Percentiles rank a stretch among this genome's conserved stretches.
phyloP scores from a whole-genome alignment of 2,113 vertebrate species.

The Oryzias curvinotus region DNA sequence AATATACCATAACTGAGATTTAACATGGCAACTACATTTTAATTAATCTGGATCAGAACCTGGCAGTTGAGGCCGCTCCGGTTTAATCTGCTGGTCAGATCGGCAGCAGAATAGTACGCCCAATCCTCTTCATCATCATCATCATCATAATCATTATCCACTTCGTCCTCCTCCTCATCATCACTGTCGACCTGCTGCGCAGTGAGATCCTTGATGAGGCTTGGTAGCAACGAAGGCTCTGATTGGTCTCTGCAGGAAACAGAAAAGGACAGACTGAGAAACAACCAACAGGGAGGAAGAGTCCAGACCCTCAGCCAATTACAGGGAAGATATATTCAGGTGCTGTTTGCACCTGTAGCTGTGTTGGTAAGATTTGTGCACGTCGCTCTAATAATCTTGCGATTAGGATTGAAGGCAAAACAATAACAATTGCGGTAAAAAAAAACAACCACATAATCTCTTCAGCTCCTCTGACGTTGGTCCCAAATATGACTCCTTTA shows the following conservation, averaged over 20 bases:
- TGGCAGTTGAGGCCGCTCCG: slow-evolving; percentile 15
- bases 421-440: too few species aligned
- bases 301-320: neutral
- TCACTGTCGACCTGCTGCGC: neutral
- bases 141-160: neutral
- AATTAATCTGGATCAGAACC: slow-evolving; percentile 17
- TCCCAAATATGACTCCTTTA: too few species aligned
- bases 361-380: too few species aligned
- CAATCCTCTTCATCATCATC: slow-evolving; percentile 37
- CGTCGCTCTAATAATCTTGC: too few species aligned
- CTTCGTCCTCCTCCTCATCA: slow-evolving; percentile 15
- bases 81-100: slow-evolving; percentile 50
- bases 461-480: too few species aligned
- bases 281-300: neutral
- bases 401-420: too few species aligned
- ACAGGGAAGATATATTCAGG: neutral
- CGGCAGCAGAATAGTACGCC: slow-evolving; percentile 41
- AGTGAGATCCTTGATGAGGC: slow-evolving; percentile 10
- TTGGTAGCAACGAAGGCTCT: neutral
- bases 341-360: neutral
- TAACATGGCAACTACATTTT: neutral
- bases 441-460: too few species aligned
- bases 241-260: slow-evolving; percentile 23
- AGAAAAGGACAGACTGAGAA: neutral
- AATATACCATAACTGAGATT: neutral